phyloP scores from a whole-genome alignment of 2,797 vertebrate genomes.

The Pogonophryne albipinna region DNA sequence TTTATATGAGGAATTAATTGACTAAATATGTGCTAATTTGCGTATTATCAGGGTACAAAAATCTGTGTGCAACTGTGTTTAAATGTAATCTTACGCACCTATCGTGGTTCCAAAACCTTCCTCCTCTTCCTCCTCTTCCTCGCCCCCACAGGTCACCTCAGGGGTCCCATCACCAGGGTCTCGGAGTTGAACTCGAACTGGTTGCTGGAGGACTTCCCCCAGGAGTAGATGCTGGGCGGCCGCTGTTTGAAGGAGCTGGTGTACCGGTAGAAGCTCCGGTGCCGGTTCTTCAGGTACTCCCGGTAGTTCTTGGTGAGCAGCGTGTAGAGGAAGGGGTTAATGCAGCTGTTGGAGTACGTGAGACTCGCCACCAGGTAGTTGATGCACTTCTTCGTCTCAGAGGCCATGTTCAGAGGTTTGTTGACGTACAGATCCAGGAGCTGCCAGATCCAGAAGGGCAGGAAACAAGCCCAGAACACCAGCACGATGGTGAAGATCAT shows the following conservation, averaged over 20 bases:
- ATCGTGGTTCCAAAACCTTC: conserved; percentile 1
- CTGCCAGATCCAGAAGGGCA: conserved; percentile 96
- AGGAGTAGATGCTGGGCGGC: conserved; percentile 90
- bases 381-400: conserved; percentile 85
- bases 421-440: conserved; percentile 89
- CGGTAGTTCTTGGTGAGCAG: conserved; percentile 96
- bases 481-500: conserved; percentile 94
- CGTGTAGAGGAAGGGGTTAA: conserved; percentile 96
- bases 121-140: not conserved
- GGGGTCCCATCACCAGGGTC: conserved; percentile 87
- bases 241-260: conserved; percentile 91
- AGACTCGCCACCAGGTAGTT: conserved; percentile 94
- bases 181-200: conserved; percentile 90
- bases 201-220: conserved; percentile 91
- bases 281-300: conserved; percentile 90
- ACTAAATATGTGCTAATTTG: too few relatives aligned
- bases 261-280: conserved; percentile 92
- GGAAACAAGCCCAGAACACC: conserved; percentile 94
- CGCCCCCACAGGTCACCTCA: conserved; percentile 77
- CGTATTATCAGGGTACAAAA: too few relatives aligned
- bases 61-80: too few relatives aligned
- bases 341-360: conserved; percentile 96
- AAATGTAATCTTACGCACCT: conserved; percentile 41
- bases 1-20: too few relatives aligned
- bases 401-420: conserved; percentile 85